Evolutionary conservation across 2,888 invertebrate genomes (phyloP), one percentile per base, ranked within the genome.

Genomic region (Rhamnusium bicolor): DNA sequence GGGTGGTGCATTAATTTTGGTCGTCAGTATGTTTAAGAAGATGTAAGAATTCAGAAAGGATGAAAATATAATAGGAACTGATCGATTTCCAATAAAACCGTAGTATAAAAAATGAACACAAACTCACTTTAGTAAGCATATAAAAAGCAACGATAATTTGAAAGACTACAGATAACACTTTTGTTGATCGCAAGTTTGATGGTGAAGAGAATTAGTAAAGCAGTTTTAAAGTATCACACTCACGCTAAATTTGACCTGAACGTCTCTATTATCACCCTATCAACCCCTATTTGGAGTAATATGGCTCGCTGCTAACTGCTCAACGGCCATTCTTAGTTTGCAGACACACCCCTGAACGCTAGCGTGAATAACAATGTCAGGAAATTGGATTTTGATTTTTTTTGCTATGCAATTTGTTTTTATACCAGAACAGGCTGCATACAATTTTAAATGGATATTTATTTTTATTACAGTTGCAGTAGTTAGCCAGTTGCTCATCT

Each of bases 221-320:
- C 75, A 71, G 63, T 75, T 74, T 71, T 60, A 74, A 78, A 79
- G 75, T 75, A 83, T 84, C 83, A 76, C 78, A 80, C 84, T 85
- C 83, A 85, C 85, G 85, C 81, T 85, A 84, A 85, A 86, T 86
- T 86, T 84, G 82, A 84, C 83, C 84, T 83, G 81, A 82, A 85
- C 84, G 84, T 85, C 84, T 85, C 84, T 83, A 86, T 86, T 85
- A 86, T 85, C 85, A 80, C 62, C 74, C 73, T 69, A 73, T 75
- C 75, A 69, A 62, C 65, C 70, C 74, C 74, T 81, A 80, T 81
- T 81, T 74, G 80, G 82, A 81, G 82, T 80, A 81, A 84, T 83
- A 82, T 73, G 78, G 78, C 78, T 74, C 69, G 75, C 51, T 70
- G 72, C 71, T 65, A 82, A 83, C 82, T 68, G 69, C 72, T 67